Percentiles rank a stretch among this genome's conserved stretches.
Conservation (phyloP, 2,888 invertebrate species). For the Miltochrista miniata region DNA sequence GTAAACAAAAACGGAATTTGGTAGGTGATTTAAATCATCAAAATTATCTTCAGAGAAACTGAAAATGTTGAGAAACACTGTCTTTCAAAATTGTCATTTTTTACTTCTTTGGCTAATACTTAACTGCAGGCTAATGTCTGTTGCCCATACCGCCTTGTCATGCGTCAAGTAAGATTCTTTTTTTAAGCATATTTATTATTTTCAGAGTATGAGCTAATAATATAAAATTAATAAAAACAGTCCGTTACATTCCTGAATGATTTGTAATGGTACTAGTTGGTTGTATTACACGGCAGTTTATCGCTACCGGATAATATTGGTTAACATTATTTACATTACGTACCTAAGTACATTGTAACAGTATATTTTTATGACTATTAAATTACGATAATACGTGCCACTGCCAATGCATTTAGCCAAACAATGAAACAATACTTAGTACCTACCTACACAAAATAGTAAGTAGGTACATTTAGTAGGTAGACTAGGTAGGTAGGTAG, state of each 20-base stretch:
- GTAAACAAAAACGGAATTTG: constrained; percentile 21
- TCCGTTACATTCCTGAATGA: neutral
- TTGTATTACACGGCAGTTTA: neutral
- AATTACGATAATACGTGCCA: neutral
- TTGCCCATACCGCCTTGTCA: no score
- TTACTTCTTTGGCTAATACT: no score
- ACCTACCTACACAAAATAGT: no score
- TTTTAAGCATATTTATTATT: no score
- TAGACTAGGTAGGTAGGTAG: no score
- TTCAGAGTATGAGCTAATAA: no score
- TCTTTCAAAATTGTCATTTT: constrained; percentile 17
- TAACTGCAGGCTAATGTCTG: no score
- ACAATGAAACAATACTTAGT: neutral
- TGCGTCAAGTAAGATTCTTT: no score
- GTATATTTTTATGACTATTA: neutral
- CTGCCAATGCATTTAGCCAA: neutral
- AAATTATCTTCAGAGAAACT: neutral
- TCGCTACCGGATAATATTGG: neutral
- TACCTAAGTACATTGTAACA: neutral
- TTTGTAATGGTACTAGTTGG: neutral
- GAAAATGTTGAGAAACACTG: constrained; percentile 26
- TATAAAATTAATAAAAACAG: no score
- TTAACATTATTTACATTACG: neutral
- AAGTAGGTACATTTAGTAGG: no score
- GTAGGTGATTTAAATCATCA: neutral